Base-by-base conservation (phyloP, 2,888 invertebrate species). In the Phengaris alcon region DNA sequence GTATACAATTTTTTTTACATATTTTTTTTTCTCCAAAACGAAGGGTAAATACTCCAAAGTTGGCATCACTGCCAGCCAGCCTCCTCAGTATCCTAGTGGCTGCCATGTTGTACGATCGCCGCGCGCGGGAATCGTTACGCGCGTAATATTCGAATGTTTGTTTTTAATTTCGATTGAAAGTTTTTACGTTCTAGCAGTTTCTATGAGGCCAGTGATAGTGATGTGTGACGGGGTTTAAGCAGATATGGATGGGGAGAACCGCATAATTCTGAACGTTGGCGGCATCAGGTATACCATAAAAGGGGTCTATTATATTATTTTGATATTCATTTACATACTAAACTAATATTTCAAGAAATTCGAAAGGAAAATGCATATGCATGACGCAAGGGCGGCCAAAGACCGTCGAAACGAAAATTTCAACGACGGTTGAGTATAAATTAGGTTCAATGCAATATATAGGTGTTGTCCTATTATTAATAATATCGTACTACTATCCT, bases 221-320 rank as follows among this genome's bases (percentile, higher is more conserved):
- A 64, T 12, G 35, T 64, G 64, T 64, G 64, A 64, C 6, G 35
- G 59, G 22, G 59, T 10, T 52, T 13, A 12, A 12, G 64, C 80
- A 79, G 82, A 78, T 76, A 97, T 97, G 97, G 97, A 97, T 95
- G 96, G 97, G 81, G 98, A 98, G 94, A 98, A 98, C 91, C 95
- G 98, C 86, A 97, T 98, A 85, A 97, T 98, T 89, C 94, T 98
- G 87, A 98, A 98, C 94, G 98, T 98, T 87, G 98, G 98, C 80
- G 98, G 98, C 79, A 98, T 98, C 88, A 95, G 97, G 91, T 97
- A 52, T 52, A 52, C 52, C 52, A 5, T 5, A 35, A 35, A 35
- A 35, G 1, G 12, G 52, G 4, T 9, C 12, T 9, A 52, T 52
- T 52, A 52, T 3, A 52, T 12, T 52, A 52, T 8, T 52, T 52